Evolutionary conservation across 2,888 invertebrate species (phyloP).

Genomic region (Pegoplata infirma): DNA sequence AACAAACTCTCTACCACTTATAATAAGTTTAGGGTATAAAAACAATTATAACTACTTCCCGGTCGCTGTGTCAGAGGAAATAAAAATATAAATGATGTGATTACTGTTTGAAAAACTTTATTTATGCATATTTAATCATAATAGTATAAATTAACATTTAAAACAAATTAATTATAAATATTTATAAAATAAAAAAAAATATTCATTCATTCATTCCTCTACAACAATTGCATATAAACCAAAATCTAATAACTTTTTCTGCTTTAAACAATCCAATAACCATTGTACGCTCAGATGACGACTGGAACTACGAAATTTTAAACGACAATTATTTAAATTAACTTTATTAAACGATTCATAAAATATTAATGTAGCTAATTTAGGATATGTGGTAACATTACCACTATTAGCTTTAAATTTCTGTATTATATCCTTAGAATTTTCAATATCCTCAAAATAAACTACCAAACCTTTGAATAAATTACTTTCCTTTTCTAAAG

Average conservation of each 20-base stretch:
- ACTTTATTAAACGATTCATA: slow-evolving; percentile 52
- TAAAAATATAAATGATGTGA: too few relatives aligned
- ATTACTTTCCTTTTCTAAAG: slow-evolving; percentile 47
- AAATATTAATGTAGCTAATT: slow-evolving; percentile 69
- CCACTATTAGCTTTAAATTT: slow-evolving; percentile 71
- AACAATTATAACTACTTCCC: too few relatives aligned
- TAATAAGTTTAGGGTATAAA: too few relatives aligned
- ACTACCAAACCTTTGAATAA: slow-evolving; percentile 68
- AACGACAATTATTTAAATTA: slow-evolving; percentile 67
- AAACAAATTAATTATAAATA: background rate
- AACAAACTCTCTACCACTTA: too few relatives aligned
- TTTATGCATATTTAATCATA: too few relatives aligned
- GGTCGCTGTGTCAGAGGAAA: too few relatives aligned
- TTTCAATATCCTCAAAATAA: slow-evolving; percentile 64
- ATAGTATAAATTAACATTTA: too few relatives aligned
- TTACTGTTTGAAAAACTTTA: too few relatives aligned
- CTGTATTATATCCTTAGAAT: slow-evolving; percentile 40
- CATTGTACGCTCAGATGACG: slow-evolving; percentile 72
- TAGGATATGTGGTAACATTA: slow-evolving; percentile 65
- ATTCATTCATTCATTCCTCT: too few relatives aligned
- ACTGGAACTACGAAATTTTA: slow-evolving; percentile 69
- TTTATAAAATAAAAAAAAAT: background rate
- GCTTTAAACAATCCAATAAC: slow-evolving; percentile 70
- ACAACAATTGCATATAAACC: slow-evolving; percentile 70
- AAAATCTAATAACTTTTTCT: slow-evolving; percentile 66